phyloP scores from a whole-genome alignment of 2,113 vertebrate genomes.

The Marcusenius ussheri region DNA sequence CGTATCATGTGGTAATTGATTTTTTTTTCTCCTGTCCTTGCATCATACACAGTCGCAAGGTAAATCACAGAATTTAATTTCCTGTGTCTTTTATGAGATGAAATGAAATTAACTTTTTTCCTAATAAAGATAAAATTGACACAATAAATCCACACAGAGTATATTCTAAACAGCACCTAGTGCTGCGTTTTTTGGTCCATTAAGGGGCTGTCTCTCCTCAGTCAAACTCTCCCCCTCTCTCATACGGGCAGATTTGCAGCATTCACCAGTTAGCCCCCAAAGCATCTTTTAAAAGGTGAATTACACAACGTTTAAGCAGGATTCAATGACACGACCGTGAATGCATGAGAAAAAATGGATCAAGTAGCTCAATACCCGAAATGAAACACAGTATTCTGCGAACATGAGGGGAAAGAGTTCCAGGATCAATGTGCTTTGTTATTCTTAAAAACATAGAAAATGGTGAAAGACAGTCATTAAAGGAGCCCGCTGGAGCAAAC shows the following conservation, averaged over 20 bases:
- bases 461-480: background rate
- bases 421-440: background rate
- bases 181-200: background rate
- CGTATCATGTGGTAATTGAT: background rate
- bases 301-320: background rate
- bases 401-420: background rate
- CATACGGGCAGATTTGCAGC: background rate
- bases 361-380: background rate
- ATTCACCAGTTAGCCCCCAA: background rate
- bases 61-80: background rate
- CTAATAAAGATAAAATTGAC: too few species aligned
- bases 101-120: background rate
- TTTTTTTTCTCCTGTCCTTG: background rate
- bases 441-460: background rate
- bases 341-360: background rate
- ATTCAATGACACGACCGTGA: background rate
- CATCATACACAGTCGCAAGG: background rate
- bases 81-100: background rate
- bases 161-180: background rate
- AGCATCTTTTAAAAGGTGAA: background rate
- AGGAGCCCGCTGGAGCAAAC: background rate
- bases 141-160: background rate
- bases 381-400: background rate
- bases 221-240: background rate
- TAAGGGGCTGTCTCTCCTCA: background rate